A percentile compares a stretch with the other conserved stretches of the same genome.
phyloP scores from a whole-genome alignment of 1,140 invertebrate species.

The Lasaia peninsularis region DNA sequence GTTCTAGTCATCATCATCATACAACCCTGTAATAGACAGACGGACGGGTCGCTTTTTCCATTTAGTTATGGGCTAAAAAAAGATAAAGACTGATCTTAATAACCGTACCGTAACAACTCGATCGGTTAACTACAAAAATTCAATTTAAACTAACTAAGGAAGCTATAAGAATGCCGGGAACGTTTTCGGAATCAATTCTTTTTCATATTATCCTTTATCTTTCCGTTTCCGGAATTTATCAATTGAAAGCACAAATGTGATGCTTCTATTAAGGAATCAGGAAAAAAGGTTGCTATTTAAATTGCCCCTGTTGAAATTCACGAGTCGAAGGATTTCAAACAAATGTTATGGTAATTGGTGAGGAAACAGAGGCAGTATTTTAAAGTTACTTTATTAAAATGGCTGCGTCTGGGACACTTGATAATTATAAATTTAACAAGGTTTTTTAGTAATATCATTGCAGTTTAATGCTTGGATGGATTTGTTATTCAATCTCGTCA shows the following conservation, averaged over 20 bases:
- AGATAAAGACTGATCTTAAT: no score
- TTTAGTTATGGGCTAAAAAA: no score
- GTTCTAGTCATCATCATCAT: no score
- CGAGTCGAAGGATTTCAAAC: background rate
- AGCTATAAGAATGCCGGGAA: background rate
- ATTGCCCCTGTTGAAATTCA: background rate
- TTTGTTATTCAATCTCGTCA: no score
- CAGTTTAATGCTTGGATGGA: no score
- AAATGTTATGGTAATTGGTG: background rate
- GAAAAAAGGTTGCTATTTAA: background rate
- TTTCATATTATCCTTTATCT: slow-evolving; percentile 11
- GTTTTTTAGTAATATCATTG: no score
- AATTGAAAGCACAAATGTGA: slow-evolving; percentile 11
- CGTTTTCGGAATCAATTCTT: slow-evolving; percentile 8
- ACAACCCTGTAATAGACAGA: no score
- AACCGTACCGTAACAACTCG: no score
- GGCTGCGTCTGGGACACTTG: background rate
- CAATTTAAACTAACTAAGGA: slow-evolving; percentile 4
- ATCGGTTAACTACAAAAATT: slow-evolving; percentile 1
- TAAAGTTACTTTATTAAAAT: background rate
- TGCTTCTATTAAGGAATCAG: slow-evolving; percentile 6
- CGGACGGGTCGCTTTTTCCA: no score
- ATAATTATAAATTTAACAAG: background rate
- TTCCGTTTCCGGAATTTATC: slow-evolving; percentile 6
- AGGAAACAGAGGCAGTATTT: background rate